These are phyloP conservation scores for Cristatella mucedo DNA, from an alignment of 2,888 invertebrate species.

Conservation along the genomic window DNA sequence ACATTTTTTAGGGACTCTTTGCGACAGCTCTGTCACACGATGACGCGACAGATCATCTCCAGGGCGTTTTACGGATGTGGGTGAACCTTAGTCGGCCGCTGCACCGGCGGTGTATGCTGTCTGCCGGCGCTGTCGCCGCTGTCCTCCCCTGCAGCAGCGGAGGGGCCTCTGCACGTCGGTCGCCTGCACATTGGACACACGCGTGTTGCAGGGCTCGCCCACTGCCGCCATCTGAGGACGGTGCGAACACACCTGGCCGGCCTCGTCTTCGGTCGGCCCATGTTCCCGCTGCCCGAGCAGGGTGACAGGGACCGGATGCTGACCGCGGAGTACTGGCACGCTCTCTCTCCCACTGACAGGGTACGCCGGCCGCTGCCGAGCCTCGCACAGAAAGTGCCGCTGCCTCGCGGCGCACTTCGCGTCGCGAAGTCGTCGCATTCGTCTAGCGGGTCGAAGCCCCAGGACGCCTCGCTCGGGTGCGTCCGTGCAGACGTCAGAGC, in stretches of 20 bases:
- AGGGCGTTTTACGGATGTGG: slow-evolving; percentile 82
- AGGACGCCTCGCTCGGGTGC: too few species aligned
- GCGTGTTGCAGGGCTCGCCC: slow-evolving; percentile 54
- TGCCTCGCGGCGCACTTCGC: too few species aligned
- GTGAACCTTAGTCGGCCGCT: slow-evolving; percentile 15
- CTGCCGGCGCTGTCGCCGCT: too few species aligned
- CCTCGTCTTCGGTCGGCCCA: slow-evolving; percentile 48
- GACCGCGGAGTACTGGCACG: slow-evolving; percentile 59
- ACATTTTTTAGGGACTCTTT: slow-evolving; percentile 41
- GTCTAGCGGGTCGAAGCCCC: too few species aligned
- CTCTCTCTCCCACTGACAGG: slow-evolving; percentile 43
- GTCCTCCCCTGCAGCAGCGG: too few species aligned
- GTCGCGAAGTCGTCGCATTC: too few species aligned
- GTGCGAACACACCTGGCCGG: slow-evolving; percentile 80
- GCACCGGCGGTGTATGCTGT: too few species aligned
- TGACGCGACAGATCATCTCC: slow-evolving; percentile 83
- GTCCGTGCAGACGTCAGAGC: too few species aligned
- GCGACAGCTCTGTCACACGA: slow-evolving; percentile 73
- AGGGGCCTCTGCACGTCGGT: too few species aligned
- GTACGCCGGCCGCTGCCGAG: slow-evolving; percentile 16
- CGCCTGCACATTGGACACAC: too few species aligned
- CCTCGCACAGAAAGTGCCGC: too few species aligned
- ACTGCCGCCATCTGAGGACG: slow-evolving; percentile 77
- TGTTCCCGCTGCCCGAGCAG: slow-evolving; percentile 20
- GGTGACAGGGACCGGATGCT: too few species aligned